Evolutionary conservation across 1,140 invertebrate genomes (phyloP).

Genomic region (Sinonovacula constricta): DNA sequence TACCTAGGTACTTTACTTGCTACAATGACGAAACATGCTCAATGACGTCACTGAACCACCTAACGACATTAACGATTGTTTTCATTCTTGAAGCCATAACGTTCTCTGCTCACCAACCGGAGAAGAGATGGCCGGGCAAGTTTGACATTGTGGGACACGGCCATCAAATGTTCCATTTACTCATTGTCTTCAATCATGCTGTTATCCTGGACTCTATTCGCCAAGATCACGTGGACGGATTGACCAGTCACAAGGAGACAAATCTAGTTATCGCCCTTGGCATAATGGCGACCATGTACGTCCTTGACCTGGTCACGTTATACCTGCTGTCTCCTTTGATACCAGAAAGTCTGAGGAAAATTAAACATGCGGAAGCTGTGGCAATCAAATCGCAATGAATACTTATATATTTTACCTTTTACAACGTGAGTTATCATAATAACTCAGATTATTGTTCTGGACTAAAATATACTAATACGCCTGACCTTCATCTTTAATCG

Average conservation of each 20-base stretch:
- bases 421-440: too few relatives aligned
- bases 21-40: conserved; percentile 39
- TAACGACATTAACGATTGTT: conserved; percentile 50
- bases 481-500: too few relatives aligned
- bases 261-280: neutral
- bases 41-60: conserved; percentile 54
- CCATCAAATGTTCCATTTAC: conserved; percentile 79
- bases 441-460: too few relatives aligned
- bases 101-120: conserved; percentile 77
- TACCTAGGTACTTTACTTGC: conserved; percentile 53
- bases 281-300: neutral
- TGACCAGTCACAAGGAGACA: neutral
- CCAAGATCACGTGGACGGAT: neutral
- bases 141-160: conserved; percentile 79
- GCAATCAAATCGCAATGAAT: too few relatives aligned
- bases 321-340: neutral
- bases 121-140: conserved; percentile 75
- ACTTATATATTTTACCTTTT: too few relatives aligned
- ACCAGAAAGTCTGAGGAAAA: neutral
- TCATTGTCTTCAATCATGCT: conserved; percentile 70
- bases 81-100: conserved; percentile 64
- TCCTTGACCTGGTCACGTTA: neutral
- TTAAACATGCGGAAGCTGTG: neutral
- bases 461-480: too few relatives aligned
- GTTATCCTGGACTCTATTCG: conserved; percentile 54